A percentile compares a stretch with the other conserved stretches of the same genome.
Conservation (phyloP, 2,888 invertebrate genomes). For the Harpagoxenus sublaevis region DNA sequence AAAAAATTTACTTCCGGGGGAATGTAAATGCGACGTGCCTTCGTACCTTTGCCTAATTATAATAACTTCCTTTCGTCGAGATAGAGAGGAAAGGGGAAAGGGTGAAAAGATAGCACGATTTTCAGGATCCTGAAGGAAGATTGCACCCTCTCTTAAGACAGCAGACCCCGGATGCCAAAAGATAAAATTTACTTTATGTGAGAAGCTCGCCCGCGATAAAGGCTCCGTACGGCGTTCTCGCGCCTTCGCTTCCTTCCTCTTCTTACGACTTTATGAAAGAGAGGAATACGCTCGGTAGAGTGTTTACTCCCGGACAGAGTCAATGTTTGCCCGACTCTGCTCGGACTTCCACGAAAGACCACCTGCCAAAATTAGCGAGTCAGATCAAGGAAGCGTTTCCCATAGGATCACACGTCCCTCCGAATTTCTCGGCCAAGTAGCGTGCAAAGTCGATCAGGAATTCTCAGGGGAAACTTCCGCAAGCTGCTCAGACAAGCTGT, state of each 20-base stretch:
- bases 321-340: slow-evolving; percentile 69
- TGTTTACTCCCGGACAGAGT: slow-evolving; percentile 69
- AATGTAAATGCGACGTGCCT: slow-evolving; percentile 48
- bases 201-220: slow-evolving; percentile 27
- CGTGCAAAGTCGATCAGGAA: slow-evolving; percentile 29
- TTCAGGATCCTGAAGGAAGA: slow-evolving; percentile 26
- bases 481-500: slow-evolving; percentile 32
- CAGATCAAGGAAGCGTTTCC: slow-evolving; percentile 58
- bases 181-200: slow-evolving; percentile 48
- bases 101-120: not conserved
- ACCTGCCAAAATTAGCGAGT: slow-evolving; percentile 72
- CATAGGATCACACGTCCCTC: not conserved
- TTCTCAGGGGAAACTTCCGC: slow-evolving; percentile 16
- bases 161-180: slow-evolving; percentile 8
- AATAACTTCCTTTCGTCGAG: slow-evolving; percentile 22
- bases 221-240: not conserved
- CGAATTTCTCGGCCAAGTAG: not conserved
- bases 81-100: not conserved
- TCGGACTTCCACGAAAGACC: slow-evolving; percentile 54
- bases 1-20: slow-evolving; percentile 39
- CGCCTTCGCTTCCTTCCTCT: slow-evolving; percentile 40
- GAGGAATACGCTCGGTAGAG: slow-evolving; percentile 36
- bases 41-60: slow-evolving; percentile 47
- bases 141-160: slow-evolving; percentile 22
- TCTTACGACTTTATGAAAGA: slow-evolving; percentile 59